Base-by-base conservation (phyloP, 1,140 invertebrate genomes). In the Nasonia giraulti region DNA sequence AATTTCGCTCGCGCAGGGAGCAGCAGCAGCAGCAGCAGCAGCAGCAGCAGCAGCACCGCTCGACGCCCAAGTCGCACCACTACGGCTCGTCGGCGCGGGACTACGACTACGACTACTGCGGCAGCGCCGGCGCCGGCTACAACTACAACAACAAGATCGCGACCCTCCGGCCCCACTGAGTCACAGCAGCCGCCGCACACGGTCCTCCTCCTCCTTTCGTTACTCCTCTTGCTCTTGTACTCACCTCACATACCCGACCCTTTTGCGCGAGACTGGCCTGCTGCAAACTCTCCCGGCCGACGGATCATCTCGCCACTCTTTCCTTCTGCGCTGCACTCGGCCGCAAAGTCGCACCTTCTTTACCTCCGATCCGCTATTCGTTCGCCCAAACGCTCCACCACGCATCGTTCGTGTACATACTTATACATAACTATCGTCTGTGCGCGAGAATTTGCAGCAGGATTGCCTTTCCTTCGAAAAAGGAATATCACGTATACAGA, bases 71-170 rank as follows among this genome's bases (percentile, higher is more conserved):
- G 47, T 82, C 80, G 75, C 85, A 82, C 6, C 80, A 86, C 12
- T 86, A 86, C 76, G 84, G 75, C 27, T 55, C 78, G 78, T 37
- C 79, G 3, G n/a, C 79, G 10, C 73, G 80, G 2, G 85, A 83
- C 50, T 86, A 86, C 76, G 85, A 86, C n/a, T 86, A 86, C 76
- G 85, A 86, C 68, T 86, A 86, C 76, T 80, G 76, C 74, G 78
- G 78, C 10, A 80, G 69, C 12, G 69, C 44, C 31, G 40, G 66
- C 12, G 23, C 75, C 76, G 66, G 85, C 76, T 83, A 86, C 85
- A 82, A 82, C 47, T 86, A 82, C 76, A 86, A 83, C 85, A 86
- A 86, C 62, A 86, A 86, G 33, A 66, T 86, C 3, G 37, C 74
- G 10, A 47, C 2, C 23, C 40, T 86, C 2, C 80, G 85, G 44